Base-by-base conservation (phyloP, 1,140 invertebrate genomes). In the Ctenoplectra terminalis region DNA sequence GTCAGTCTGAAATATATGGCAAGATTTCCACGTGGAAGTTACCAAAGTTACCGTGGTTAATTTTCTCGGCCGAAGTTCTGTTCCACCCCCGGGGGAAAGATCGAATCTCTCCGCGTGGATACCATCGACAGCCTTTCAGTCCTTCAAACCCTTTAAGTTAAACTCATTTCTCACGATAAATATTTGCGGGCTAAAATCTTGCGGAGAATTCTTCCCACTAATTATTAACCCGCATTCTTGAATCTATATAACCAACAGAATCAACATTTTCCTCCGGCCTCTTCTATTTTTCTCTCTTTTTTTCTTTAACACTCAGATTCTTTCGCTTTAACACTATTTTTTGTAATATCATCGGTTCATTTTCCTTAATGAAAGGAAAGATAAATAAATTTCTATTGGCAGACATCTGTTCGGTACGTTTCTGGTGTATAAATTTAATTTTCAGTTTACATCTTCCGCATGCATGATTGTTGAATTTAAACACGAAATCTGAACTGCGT, bases 81-180 rank as follows among this genome's bases (percentile, higher is more conserved):
- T 15, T 43, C 9, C n/a, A n/a, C n/a, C n/a, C 31, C 58, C 20
- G 5, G 11, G 58, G 34, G 31, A 48, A 13, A 9, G 58, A 67
- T 48, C 43, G 43, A 67, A 67, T 13, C 40, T 9, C 43, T 31
- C 29, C 40, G 26, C 15, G 1, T n/a, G 26, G 9, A n/a, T 29
- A 60, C 9, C 54, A 56, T 46, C 40, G 52, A 29, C 50, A 26
- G 13, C n/a, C n/a, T 34, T 50, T 69, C 66, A 50, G 34, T 52
- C 17, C 9, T 43, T 48, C 29, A 20, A 58, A 72, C n/a, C 37
- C 50, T 72, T 54, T 31, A 11, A 37, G 54, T 9, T 15, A 73
- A 72, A 31, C 52, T 73, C 40, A 31, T 60, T 73, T 26, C 71
- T n/a, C 17, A 4, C 20, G n/a, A 31, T 34, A 73, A 73, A 73